These are phyloP conservation scores for Tiphia femorata DNA, from an alignment of 2,888 invertebrate species.

Conservation along the genomic window DNA sequence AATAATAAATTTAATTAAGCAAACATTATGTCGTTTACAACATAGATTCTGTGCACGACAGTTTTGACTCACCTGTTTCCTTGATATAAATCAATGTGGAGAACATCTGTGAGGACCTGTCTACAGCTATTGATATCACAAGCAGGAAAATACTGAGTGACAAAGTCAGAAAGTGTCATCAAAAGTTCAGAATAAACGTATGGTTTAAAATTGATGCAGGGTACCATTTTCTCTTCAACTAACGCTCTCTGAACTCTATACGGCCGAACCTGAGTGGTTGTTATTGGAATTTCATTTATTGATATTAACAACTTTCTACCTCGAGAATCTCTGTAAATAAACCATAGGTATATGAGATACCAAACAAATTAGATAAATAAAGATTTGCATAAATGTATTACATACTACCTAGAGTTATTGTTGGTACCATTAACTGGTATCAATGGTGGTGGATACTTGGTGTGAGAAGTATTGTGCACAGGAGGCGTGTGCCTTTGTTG, in stretches of 20 bases:
- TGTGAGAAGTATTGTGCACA: conserved; percentile 59
- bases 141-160: conserved; percentile 84
- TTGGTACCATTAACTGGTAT: conserved; percentile 70
- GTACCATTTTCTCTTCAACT: conserved; percentile 85
- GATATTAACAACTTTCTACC: conserved; percentile 76
- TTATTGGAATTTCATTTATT: conserved; percentile 78
- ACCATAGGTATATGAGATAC: conserved; percentile 7
- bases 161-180: conserved; percentile 86
- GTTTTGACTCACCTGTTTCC: conserved; percentile 81
- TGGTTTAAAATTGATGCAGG: conserved; percentile 89
- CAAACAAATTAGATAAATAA: not conserved
- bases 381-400: too few relatives aligned
- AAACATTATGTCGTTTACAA: not conserved
- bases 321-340: conserved; percentile 58
- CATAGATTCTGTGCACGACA: not conserved
- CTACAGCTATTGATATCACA: conserved; percentile 82
- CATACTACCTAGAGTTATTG: conserved; percentile 56
- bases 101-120: conserved; percentile 82
- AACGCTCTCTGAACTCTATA: conserved; percentile 81
- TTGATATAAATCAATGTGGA: conserved; percentile 83
- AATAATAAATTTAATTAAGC: not conserved
- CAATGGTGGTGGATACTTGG: conserved; percentile 72
- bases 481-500: conserved; percentile 67
- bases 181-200: conserved; percentile 85
- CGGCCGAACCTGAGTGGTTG: conserved; percentile 69